Base-by-base conservation (phyloP, 2,888 invertebrate genomes). In the Rambutsinella grinnellia region DNA sequence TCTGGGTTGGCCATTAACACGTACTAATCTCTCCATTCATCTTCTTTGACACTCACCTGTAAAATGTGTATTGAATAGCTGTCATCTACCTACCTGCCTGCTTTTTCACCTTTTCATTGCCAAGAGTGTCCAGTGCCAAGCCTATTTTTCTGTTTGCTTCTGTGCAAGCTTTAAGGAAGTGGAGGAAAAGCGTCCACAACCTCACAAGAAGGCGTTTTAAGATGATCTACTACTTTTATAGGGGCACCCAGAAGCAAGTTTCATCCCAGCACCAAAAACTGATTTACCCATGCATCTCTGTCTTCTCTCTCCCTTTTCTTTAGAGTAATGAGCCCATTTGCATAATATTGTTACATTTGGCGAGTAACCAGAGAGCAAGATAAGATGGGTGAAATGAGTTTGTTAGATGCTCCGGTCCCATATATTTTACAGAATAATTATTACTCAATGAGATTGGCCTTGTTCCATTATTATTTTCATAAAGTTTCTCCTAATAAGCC, bases 1-100 rank as follows among this genome's bases (percentile, higher is more conserved):
- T 58, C 17, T 47, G 53, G 67, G 67, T 58, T 74, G 74, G 58
- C 80, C 82, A 83, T 83, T 83, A 82, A 82, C 83, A 83, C 83
- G 83, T 83, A 83, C 82, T 83, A 83, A 83, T 83, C 83, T 83
- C 78, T 67, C 80, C 83, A 83, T 83, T 83, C 81, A 82, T 83
- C 83, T 82, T 83, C 80, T 81, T 83, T 82, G 83, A 83, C 83
- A 83, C 83, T 81, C 76, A 81, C 79, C 75, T 81, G 81, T 82
- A 81, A 83, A 83, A 79, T 78, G 62, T 76, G 66, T 75, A 75
- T 63, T 78, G 72, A 63, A 67, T 78, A 62, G 67, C 68, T 78
- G 72, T 74, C 67, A 62, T 63, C 62, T 47, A 54, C 27, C 56
- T 56, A 68, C 66, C 60, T 61, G 61, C 75, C 65, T 71, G 63